Conservation (phyloP, 2,888 invertebrate genomes). For the Sarcophaga subvicina region DNA sequence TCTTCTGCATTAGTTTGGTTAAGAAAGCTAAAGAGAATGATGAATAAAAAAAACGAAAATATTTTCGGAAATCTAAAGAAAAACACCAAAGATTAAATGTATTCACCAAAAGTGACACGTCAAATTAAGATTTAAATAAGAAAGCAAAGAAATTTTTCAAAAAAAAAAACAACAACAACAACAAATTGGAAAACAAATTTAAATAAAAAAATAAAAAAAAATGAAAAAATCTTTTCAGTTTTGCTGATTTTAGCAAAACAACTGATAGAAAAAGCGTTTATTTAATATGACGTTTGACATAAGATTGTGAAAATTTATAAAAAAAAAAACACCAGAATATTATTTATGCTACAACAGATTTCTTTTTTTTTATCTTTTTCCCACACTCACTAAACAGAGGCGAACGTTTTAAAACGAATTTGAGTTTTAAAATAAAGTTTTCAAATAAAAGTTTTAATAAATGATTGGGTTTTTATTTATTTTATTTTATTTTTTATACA, state of each 20-base stretch:
- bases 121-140: slow-evolving; percentile 45
- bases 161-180: neutral
- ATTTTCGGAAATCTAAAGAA: neutral
- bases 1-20: slow-evolving; percentile 24
- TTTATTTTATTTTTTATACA: too few species aligned
- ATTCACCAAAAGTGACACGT: slow-evolving; percentile 38
- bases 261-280: neutral
- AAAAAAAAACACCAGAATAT: neutral
- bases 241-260: slow-evolving; percentile 51
- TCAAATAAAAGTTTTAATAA: too few species aligned
- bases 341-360: neutral
- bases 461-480: too few species aligned
- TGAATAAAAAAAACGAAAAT: neutral
- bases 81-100: slow-evolving; percentile 37
- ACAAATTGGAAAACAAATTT: slow-evolving; percentile 11
- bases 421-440: too few species aligned
- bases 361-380: too few species aligned
- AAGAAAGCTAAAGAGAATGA: neutral
- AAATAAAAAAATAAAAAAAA: neutral
- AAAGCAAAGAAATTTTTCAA: neutral
- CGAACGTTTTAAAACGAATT: too few species aligned
- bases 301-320: neutral
- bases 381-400: too few species aligned
- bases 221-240: slow-evolving; percentile 21
- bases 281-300: neutral